Conservation (phyloP, 1,140 invertebrate species). For the Dendrolimus kikuchii region DNA sequence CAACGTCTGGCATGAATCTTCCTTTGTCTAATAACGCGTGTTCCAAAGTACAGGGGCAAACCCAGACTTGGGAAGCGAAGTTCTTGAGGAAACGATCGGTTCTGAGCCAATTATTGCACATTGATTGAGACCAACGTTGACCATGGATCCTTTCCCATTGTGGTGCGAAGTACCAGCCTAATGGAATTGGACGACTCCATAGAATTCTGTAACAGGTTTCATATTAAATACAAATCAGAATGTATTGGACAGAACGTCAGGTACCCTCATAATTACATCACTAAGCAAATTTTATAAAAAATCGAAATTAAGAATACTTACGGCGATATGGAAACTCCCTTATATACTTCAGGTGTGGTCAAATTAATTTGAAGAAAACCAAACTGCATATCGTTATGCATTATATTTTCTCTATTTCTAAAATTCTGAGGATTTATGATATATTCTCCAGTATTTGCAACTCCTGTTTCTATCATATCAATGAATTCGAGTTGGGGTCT, state of each 20-base stretch:
- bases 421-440: slow-evolving; percentile 80
- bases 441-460: slow-evolving; percentile 78
- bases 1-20: slow-evolving; percentile 90
- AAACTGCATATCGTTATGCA: slow-evolving; percentile 83
- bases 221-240: too few relatives aligned
- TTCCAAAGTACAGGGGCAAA: slow-evolving; percentile 93
- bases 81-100: slow-evolving; percentile 90
- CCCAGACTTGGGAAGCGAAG: slow-evolving; percentile 87
- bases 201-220: slow-evolving; percentile 73
- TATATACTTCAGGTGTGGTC: slow-evolving; percentile 82
- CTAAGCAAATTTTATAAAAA: slow-evolving; percentile 11
- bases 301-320: slow-evolving; percentile 70
- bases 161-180: slow-evolving; percentile 92
- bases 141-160: slow-evolving; percentile 89
- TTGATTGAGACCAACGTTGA: slow-evolving; percentile 81
- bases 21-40: slow-evolving; percentile 95
- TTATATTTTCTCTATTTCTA: slow-evolving; percentile 77
- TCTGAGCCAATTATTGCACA: slow-evolving; percentile 92
- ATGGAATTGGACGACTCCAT: slow-evolving; percentile 92
- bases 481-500: slow-evolving; percentile 79
- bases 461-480: slow-evolving; percentile 74
- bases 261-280: too few relatives aligned
- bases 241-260: too few relatives aligned
- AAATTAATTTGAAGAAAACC: slow-evolving; percentile 94
- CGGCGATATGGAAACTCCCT: slow-evolving; percentile 82